Conservation (phyloP, 1,140 invertebrate genomes). For the Notospermus geniculatus region DNA sequence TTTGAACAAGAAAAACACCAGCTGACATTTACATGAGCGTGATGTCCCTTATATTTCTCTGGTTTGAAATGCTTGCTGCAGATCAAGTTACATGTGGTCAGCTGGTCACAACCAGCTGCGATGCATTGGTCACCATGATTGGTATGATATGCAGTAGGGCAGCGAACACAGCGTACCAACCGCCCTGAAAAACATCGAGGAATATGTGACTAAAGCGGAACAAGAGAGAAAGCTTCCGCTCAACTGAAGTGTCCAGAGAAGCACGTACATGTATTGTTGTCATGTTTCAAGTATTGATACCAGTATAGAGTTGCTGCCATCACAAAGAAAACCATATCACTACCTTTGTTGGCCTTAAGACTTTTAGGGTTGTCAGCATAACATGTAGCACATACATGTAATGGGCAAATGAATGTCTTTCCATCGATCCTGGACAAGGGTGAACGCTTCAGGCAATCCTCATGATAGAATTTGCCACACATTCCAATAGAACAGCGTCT, state of each 20-base stretch:
- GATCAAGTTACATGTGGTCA: conserved; percentile 71
- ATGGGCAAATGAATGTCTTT: conserved; percentile 68
- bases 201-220: too few relatives aligned
- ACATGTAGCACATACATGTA: conserved; percentile 87
- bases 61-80: conserved; percentile 78
- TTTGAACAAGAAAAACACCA: conserved; percentile 92
- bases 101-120: conserved; percentile 77
- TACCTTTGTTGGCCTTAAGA: conserved; percentile 44
- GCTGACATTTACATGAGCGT: conserved; percentile 73
- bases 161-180: conserved; percentile 74
- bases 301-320: not conserved
- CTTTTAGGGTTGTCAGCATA: conserved; percentile 72
- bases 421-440: conserved; percentile 43
- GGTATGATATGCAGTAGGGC: conserved; percentile 86
- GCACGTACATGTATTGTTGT: too few relatives aligned
- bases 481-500: conserved; percentile 53
- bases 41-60: conserved; percentile 46
- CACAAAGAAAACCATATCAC: too few relatives aligned
- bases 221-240: too few relatives aligned
- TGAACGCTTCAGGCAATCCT: conserved; percentile 53
- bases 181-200: conserved; percentile 38
- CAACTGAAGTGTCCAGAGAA: too few relatives aligned
- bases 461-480: conserved; percentile 60
- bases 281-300: too few relatives aligned
- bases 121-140: conserved; percentile 76